Percentiles rank a stretch among this genome's conserved stretches.
Conservation (phyloP, 2,888 invertebrate species). For the Poecilus cupreus region DNA sequence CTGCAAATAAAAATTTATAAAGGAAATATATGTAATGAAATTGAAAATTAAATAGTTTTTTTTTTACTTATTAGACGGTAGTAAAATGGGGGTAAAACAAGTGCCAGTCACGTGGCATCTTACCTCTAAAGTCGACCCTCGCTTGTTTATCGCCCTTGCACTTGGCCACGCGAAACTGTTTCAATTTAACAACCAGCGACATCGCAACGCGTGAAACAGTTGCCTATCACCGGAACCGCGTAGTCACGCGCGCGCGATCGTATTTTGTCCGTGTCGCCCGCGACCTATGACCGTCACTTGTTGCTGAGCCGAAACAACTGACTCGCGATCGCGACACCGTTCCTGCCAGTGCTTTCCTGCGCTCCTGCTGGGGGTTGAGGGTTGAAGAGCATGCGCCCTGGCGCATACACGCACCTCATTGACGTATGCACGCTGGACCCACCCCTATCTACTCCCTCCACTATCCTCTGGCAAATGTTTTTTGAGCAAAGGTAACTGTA, state of each 20-base stretch:
- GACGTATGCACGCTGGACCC: slow-evolving; percentile 24
- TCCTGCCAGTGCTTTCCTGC: slow-evolving; percentile 8
- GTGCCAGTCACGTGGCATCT: slow-evolving; percentile 66
- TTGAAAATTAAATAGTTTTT: background rate
- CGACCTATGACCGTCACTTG: slow-evolving; percentile 39
- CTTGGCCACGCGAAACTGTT: slow-evolving; percentile 82
- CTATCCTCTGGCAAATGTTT: background rate
- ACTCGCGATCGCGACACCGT: slow-evolving; percentile 12
- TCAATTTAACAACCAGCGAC: slow-evolving; percentile 81
- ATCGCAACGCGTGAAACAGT: slow-evolving; percentile 70
- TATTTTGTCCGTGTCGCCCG: background rate
- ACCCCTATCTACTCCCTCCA: slow-evolving; percentile 3
- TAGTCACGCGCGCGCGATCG: background rate
- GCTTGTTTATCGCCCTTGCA: slow-evolving; percentile 81
- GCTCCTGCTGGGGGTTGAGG: slow-evolving; percentile 1
- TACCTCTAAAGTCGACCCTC: slow-evolving; percentile 86
- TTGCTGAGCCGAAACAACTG: slow-evolving; percentile 43
- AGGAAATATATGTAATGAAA: too few relatives aligned
- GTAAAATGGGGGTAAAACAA: background rate
- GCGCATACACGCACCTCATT: slow-evolving; percentile 32
- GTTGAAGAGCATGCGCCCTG: background rate
- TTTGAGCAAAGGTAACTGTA: slow-evolving; percentile 26
- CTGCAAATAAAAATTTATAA: background rate
- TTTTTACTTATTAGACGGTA: background rate
- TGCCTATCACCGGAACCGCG: background rate